Conservation (phyloP, 2,888 invertebrate species). For the Rhabditoides inermis region DNA sequence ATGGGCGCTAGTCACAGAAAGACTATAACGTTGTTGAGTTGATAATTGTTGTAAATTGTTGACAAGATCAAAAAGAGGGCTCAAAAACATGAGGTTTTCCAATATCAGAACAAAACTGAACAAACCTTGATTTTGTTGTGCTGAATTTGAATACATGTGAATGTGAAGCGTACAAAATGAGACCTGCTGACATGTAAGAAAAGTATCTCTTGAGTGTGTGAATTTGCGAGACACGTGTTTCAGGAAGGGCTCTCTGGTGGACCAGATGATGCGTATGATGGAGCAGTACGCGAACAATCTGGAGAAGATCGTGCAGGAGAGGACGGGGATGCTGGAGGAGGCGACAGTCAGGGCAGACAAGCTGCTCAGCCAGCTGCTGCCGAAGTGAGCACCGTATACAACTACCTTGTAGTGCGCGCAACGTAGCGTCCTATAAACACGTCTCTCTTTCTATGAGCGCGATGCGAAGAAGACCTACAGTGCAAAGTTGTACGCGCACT, state of each 20-base stretch:
- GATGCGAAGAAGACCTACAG: no score
- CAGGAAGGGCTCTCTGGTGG: conserved; percentile 38
- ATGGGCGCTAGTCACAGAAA: no score
- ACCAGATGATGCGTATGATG: conserved; percentile 47
- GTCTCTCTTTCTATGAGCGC: not conserved
- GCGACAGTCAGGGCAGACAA: conserved; percentile 48
- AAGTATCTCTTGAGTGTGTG: no score
- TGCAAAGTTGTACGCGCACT: not conserved
- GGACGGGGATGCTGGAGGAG: conserved; percentile 51
- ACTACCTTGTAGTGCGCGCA: not conserved
- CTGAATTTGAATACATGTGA: no score
- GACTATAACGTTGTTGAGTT: no score
- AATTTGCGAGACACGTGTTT: conserved; percentile 2
- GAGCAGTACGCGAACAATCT: conserved; percentile 49
- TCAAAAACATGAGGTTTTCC: no score
- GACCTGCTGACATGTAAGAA: no score
- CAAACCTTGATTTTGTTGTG: no score
- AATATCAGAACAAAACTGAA: no score
- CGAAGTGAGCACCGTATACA: conserved; percentile 16
- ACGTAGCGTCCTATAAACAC: not conserved
- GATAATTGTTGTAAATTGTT: no score
- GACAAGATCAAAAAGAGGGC: no score
- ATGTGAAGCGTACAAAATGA: no score
- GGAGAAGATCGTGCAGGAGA: conserved; percentile 45
- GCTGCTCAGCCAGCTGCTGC: conserved; percentile 43